Evolutionary conservation across 1,140 invertebrate genomes (phyloP), one percentile per base, ranked within the genome.

Genomic region (Pseudomyrmex dendroicus): DNA sequence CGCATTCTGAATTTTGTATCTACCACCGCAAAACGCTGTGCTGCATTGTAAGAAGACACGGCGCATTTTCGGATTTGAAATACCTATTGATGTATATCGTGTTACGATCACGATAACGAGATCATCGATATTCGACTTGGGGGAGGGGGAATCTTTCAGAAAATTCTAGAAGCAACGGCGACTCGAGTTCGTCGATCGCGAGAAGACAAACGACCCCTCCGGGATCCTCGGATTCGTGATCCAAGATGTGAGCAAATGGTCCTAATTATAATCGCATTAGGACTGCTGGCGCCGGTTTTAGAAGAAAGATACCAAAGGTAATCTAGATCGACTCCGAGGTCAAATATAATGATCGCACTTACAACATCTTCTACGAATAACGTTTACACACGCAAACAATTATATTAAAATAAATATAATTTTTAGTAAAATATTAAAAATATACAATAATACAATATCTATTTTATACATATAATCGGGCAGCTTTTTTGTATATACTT

Each of bases 231-330:
- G 61, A 84, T 80, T 77, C 77, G 44, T 70, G 64, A 87, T 82
- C 48, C 83, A 13, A 73, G 86, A 84, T 63, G 35, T 35, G 82
- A 57, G 87, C 78, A 86, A 89, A 89, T 85, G 57, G 35, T 86
- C 82, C 80, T 86, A 89, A 89, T 89, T 89, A 89, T 89, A 89
- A 89, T 89, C 86, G 74, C 86, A 89, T 89, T 89, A 88, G 80
- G 87, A 76, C 77, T 48, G 56, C 50, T 85, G 77, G 77, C 84
- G 73, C 84, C 72, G 63, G 48, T 48, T 70, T 70, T 73, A 17
- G 50, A 20, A 17, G 56, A 20, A n/a, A n/a, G 66, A 59, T 48
- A 22, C 66, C 44, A 13, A 78, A 68, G 64, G 22, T 50, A 80
- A 70, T 80, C 12, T 48, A 56, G 56, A 72, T 68, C 59, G 48